phyloP scores from a whole-genome alignment of 30 jellyfish, hydroid and myxozoan species.

The Sanderia malayensis region DNA sequence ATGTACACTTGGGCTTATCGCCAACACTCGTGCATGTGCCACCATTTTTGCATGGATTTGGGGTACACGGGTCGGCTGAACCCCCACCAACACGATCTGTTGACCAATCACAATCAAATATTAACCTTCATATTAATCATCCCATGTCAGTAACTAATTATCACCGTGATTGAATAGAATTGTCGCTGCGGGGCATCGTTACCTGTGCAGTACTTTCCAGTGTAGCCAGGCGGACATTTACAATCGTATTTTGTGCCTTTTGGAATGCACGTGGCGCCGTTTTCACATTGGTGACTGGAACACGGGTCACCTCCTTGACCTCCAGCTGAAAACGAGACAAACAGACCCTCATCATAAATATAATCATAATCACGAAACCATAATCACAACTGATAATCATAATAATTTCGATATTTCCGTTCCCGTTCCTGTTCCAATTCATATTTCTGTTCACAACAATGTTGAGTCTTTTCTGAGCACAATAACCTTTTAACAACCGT shows the following conservation, averaged over 20 bases:
- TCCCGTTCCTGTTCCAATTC: too few species aligned
- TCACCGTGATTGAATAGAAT: too few species aligned
- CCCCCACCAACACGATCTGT: conserved; percentile 86
- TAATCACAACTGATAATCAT: too few species aligned
- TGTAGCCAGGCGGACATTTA: conserved; percentile 79
- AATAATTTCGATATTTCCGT: too few species aligned
- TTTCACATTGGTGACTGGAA: conserved; percentile 59
- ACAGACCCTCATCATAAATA: too few species aligned
- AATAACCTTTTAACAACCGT: too few species aligned
- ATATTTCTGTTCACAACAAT: too few species aligned
- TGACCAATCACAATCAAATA: not conserved
- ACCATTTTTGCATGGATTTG: conserved; percentile 91
- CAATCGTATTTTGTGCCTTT: conserved; percentile 53
- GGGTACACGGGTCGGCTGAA: conserved; percentile 81
- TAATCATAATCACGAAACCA: too few species aligned
- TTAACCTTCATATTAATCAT: too few species aligned
- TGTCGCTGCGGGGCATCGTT: not conserved
- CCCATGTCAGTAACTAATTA: too few species aligned
- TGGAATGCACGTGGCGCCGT: conserved; percentile 83
- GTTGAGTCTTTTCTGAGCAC: too few species aligned
- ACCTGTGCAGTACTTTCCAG: conserved; percentile 91
- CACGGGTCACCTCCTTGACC: conserved; percentile 86
- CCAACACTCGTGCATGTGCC: conserved; percentile 89
- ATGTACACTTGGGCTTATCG: conserved; percentile 67
- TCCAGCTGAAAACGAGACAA: conserved; percentile 36